Conservation (phyloP, 2,888 invertebrate species). For the Drosophila dives region DNA sequence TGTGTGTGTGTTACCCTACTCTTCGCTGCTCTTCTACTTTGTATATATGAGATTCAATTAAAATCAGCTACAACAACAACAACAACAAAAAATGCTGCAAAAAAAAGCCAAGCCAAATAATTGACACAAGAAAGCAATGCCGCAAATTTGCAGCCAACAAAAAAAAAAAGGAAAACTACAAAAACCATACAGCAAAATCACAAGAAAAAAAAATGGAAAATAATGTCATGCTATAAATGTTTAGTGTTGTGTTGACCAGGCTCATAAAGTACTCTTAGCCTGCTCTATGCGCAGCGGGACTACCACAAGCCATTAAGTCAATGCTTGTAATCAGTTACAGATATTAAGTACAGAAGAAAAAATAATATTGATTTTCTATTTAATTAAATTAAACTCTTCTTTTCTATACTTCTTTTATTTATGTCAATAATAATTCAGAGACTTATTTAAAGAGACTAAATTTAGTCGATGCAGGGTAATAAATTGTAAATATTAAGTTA, state of each 20-base stretch:
- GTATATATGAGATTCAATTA: constrained; percentile 80
- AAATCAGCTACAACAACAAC: constrained; percentile 56
- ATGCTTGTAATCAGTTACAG: not conserved
- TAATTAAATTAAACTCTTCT: not conserved
- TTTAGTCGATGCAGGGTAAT: too few relatives aligned
- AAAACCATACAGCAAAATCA: constrained; percentile 10
- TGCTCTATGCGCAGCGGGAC: constrained; percentile 11
- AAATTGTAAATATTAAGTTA: too few relatives aligned
- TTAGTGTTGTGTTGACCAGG: constrained; percentile 60
- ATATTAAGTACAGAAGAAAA: not conserved
- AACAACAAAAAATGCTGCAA: constrained; percentile 26
- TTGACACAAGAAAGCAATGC: constrained; percentile 85
- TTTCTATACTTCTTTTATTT: not conserved
- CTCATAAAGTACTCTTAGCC: constrained; percentile 59
- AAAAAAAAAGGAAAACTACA: constrained; percentile 7
- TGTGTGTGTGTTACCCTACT: constrained; percentile 53
- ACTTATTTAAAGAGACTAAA: too few relatives aligned
- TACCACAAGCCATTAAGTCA: constrained; percentile 27
- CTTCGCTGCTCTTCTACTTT: constrained; percentile 60
- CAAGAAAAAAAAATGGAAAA: constrained; percentile 28
- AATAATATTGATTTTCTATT: not conserved
- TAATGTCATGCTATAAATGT: constrained; percentile 76
- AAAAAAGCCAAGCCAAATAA: constrained; percentile 73
- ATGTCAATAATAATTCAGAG: not conserved
- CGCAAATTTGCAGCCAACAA: constrained; percentile 73